phyloP scores from a whole-genome alignment of 2,113 vertebrate species.

The Melanotaenia duboulayi region DNA sequence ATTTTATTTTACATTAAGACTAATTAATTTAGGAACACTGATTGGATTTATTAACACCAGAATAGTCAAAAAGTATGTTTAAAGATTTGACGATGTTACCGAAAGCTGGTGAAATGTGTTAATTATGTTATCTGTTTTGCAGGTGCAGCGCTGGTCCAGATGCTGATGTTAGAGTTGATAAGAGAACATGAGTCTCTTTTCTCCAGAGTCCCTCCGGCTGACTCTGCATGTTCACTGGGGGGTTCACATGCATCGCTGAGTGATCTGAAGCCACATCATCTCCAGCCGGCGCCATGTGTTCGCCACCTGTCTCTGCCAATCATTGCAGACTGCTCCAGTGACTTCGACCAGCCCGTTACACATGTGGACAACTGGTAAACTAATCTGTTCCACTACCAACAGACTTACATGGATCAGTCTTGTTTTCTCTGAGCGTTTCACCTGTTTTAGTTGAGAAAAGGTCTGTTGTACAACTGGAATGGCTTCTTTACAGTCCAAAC shows the following conservation, averaged over 20 bases:
- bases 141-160: slow-evolving; percentile 77
- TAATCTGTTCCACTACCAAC: not conserved
- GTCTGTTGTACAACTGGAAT: no score
- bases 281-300: slow-evolving; percentile 60
- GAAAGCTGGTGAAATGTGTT: not conserved
- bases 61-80: not conserved
- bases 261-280: slow-evolving; percentile 41
- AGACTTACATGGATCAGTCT: not conserved
- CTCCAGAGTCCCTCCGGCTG: slow-evolving; percentile 55
- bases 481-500: no score
- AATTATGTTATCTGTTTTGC: not conserved
- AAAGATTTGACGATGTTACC: not conserved
- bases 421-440: no score
- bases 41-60: no score
- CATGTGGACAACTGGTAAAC: slow-evolving; percentile 56
- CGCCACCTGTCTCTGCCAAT: slow-evolving; percentile 79
- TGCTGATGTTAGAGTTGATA: slow-evolving; percentile 74
- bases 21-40: no score
- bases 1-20: no score
- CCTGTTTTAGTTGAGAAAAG: no score
- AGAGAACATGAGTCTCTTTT: slow-evolving; percentile 76
- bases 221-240: slow-evolving; percentile 27
- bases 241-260: slow-evolving; percentile 21
- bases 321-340: slow-evolving; percentile 55
- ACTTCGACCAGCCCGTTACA: slow-evolving; percentile 16